Evolutionary conservation across 2,113 vertebrate species (phyloP).

Genomic region (Callorhinus ursinus): DNA sequence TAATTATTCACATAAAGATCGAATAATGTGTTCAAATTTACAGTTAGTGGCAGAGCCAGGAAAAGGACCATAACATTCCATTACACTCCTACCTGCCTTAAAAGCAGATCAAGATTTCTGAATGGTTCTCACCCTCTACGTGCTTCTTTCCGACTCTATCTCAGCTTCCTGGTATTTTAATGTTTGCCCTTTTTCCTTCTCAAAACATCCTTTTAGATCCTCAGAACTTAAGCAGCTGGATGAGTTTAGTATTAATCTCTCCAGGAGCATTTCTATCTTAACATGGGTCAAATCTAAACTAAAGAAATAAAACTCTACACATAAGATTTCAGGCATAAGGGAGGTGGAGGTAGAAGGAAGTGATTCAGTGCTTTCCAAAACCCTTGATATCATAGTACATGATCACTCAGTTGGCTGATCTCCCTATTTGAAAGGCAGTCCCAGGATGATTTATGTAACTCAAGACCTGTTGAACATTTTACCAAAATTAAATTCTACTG

Average conservation of each 20-base stretch:
- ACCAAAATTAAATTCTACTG: conserved; percentile 35
- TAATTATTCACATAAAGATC: background rate
- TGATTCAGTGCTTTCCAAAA: background rate
- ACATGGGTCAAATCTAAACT: background rate
- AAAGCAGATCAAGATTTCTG: background rate
- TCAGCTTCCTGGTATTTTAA: background rate
- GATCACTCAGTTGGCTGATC: background rate
- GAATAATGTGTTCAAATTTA: background rate
- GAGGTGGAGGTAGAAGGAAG: background rate
- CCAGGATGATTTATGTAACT: background rate
- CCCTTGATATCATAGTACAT: background rate
- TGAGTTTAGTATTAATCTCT: background rate
- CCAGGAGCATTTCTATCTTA: conserved; percentile 6
- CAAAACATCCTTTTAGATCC: background rate
- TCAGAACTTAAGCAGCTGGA: background rate
- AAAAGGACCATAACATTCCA: background rate
- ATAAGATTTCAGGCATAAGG: background rate
- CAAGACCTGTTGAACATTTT: conserved; percentile 18
- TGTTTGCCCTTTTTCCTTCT: background rate
- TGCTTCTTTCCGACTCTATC: background rate
- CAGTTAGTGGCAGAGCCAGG: background rate
- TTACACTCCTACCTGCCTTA: background rate
- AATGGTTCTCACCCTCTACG: background rate
- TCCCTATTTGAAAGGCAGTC: background rate
- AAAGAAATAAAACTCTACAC: background rate